A percentile compares a stretch with the other conserved stretches of the same genome.
Evolutionary conservation across 2,797 vertebrate species (phyloP).

Genomic region (Manis pentadactyla): DNA sequence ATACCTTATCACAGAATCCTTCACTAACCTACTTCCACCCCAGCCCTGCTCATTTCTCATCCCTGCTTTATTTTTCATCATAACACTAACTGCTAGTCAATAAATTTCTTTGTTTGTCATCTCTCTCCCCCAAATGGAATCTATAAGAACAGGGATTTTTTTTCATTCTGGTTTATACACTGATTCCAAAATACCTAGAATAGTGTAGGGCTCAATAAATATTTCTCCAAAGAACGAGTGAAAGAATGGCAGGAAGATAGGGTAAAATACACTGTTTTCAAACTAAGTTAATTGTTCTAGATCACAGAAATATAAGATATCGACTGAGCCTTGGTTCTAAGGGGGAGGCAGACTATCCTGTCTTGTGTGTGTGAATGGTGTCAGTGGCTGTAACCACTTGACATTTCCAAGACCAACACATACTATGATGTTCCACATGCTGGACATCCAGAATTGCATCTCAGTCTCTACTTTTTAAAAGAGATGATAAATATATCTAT

Average conservation of each 20-base stretch:
- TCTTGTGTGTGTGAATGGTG: neutral
- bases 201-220: neutral
- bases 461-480: neutral
- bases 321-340: neutral
- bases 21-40: neutral
- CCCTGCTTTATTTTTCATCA: neutral
- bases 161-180: neutral
- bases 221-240: neutral
- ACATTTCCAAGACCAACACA: neutral
- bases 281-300: neutral
- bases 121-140: neutral
- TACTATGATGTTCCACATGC: neutral
- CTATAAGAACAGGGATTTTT: neutral
- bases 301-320: neutral
- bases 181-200: neutral
- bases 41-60: neutral
- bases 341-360: neutral
- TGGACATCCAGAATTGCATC: neutral
- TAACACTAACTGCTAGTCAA: neutral
- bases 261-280: neutral
- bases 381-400: neutral
- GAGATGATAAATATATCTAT: neutral
- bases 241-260: neutral
- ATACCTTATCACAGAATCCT: neutral
- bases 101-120: neutral